A percentile compares a stretch with the other conserved stretches of the same genome.
phyloP scores from a whole-genome alignment of 2,113 vertebrate genomes.

The Penelope pileata region DNA sequence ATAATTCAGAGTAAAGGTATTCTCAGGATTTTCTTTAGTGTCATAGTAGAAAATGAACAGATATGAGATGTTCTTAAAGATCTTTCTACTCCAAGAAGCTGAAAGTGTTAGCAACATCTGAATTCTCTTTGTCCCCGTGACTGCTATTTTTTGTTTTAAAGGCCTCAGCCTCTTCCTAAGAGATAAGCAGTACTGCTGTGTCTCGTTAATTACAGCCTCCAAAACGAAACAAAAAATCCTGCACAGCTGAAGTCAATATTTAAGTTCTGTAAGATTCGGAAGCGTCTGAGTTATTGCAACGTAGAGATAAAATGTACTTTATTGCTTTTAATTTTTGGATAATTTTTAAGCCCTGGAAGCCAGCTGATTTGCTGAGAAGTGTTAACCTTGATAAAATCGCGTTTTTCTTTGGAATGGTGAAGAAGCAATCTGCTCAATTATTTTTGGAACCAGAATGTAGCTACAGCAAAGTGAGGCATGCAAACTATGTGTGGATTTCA shows the following conservation, averaged over 20 bases:
- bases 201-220: neutral
- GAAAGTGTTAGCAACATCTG: neutral
- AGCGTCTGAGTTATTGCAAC: neutral
- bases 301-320: neutral
- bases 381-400: slow-evolving; percentile 67
- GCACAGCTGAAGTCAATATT: neutral
- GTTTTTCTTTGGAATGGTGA: slow-evolving; percentile 56
- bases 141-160: neutral
- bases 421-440: slow-evolving; percentile 21
- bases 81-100: neutral
- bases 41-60: neutral
- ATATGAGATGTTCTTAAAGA: neutral
- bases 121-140: neutral
- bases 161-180: neutral
- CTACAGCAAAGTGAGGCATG: slow-evolving; percentile 69
- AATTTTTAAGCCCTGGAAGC: slow-evolving; percentile 65
- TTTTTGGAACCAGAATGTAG: slow-evolving; percentile 70
- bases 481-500: neutral
- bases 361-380: slow-evolving; percentile 68
- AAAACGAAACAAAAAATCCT: neutral
- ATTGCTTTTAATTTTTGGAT: slow-evolving; percentile 28
- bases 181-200: neutral
- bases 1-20: neutral
- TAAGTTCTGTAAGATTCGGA: neutral
- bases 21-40: neutral